Base-by-base conservation (phyloP, 2,888 invertebrate species). In the Erpobdella octoculata region DNA sequence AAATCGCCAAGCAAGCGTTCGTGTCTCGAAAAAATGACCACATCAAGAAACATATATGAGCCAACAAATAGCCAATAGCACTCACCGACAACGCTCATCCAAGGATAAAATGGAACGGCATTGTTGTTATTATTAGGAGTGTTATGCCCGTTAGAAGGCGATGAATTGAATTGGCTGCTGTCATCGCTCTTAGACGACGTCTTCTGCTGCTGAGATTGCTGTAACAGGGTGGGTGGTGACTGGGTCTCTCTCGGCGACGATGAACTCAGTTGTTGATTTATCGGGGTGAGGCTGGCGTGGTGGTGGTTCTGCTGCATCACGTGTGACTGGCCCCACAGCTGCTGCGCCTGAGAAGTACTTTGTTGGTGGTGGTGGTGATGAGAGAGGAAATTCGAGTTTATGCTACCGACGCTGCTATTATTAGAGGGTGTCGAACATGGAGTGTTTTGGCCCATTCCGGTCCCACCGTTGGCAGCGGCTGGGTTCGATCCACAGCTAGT, bases 31-130 rank as follows among this genome's bases (percentile, higher is more conserved):
- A n/a, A n/a, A n/a, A n/a, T n/a, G n/a, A n/a, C n/a, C n/a, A n/a
- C n/a, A n/a, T n/a, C n/a, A n/a, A n/a, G n/a, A n/a, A n/a, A n/a
- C n/a, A n/a, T n/a, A n/a, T n/a, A n/a, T n/a, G n/a, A n/a, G n/a
- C n/a, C n/a, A 41, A 41, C 46, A 12, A n/a, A 41, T n/a, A 41
- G 28, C 2, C 21, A 48, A n/a, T 8, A 31, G 5, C 36, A 71
- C 71, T 71, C 33, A 71, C 71, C 71, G 12, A 71, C 71, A 12
- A 71, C 71, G 37, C 71, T 66, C 71, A 71, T 71, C 71, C 71
- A 71, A 0, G 71, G 71, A 28, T 71, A 71, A 18, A 71, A 71
- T 12, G 66, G 71, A 31, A 71, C 71, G 38, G 38, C 6, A 33
- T n/a, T 48, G 18, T 33, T 31, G 3, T 33, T 48, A 31, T 48